Evolutionary conservation across 2,797 vertebrate genomes (phyloP).

Genomic region (Acanthis flammea): DNA sequence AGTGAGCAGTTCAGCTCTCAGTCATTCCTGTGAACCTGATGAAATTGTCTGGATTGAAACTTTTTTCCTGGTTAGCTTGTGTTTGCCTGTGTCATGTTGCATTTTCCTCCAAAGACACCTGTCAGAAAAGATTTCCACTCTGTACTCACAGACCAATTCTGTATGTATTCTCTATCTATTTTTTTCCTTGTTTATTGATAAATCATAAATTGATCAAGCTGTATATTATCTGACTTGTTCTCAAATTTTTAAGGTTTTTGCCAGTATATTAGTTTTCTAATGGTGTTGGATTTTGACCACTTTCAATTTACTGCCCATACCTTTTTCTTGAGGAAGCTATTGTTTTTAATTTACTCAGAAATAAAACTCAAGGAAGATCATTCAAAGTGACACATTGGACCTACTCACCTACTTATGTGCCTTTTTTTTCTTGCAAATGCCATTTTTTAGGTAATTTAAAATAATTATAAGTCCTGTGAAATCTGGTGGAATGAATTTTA

Average conservation of each 20-base stretch:
- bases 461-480: neutral
- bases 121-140: neutral
- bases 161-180: neutral
- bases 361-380: neutral
- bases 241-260: neutral
- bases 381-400: neutral
- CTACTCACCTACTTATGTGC: neutral
- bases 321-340: neutral
- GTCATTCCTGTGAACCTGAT: neutral
- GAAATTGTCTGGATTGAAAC: neutral
- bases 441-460: neutral
- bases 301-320: neutral
- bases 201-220: neutral
- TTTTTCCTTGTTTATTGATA: neutral
- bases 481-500: neutral
- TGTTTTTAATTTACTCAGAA: neutral
- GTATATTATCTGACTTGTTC: neutral
- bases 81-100: neutral
- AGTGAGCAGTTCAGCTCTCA: neutral
- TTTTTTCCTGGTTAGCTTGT: neutral
- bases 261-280: neutral
- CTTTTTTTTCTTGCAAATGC: neutral
- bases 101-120: neutral
- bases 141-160: neutral
- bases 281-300: neutral